Evolutionary conservation across 1,140 invertebrate genomes (phyloP).

Genomic region (Nomia melanderi): DNA sequence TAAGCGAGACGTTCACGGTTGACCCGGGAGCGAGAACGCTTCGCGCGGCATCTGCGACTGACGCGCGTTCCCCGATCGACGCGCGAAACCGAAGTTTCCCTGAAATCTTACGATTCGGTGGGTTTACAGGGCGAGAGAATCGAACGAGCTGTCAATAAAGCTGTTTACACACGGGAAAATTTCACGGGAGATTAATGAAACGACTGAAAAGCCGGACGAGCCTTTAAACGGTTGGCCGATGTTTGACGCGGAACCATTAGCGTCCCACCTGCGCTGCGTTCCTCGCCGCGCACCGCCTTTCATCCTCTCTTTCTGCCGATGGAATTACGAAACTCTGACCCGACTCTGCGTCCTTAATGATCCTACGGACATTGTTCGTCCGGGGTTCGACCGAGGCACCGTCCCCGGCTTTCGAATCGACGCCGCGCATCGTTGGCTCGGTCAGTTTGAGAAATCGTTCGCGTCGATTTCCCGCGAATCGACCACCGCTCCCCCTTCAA

Average conservation of each 20-base stretch:
- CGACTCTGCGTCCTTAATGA: conserved; percentile 60
- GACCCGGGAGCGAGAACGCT: background rate
- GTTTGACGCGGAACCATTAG: conserved; percentile 77
- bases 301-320: conserved; percentile 45
- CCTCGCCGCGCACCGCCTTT: background rate
- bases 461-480: background rate
- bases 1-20: conserved; percentile 13
- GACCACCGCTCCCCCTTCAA: background rate
- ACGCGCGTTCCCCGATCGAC: conserved; percentile 51
- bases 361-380: conserved; percentile 35
- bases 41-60: conserved; percentile 56
- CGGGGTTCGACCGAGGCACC: conserved; percentile 22
- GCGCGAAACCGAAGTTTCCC: conserved; percentile 27
- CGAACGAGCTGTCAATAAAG: conserved; percentile 62
- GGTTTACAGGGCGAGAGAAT: conserved; percentile 44
- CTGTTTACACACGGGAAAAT: conserved; percentile 75
- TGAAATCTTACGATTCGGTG: conserved; percentile 64
- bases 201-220: conserved; percentile 59
- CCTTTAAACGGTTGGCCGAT: conserved; percentile 70
- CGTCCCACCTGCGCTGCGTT: conserved; percentile 56
- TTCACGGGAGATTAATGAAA: conserved; percentile 75
- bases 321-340: conserved; percentile 37
- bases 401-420: background rate
- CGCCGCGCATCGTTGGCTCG: conserved; percentile 39
- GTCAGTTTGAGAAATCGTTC: background rate